Base-by-base conservation (phyloP, 2,797 vertebrate species). In the Lithobates sylvaticus region DNA sequence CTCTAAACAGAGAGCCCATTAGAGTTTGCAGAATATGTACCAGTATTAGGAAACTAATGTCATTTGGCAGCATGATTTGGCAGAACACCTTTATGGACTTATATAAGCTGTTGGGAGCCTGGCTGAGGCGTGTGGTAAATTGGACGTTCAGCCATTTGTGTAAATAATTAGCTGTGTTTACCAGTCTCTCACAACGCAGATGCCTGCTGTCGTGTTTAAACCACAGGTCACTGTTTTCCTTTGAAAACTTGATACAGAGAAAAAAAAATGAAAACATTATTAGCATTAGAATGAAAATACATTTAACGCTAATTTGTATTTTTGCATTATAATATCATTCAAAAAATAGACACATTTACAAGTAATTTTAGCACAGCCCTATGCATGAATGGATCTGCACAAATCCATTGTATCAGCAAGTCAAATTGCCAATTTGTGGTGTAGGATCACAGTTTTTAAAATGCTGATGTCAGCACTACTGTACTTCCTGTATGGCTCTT, bases 111-210 rank as follows among this genome's bases (percentile, higher is more conserved):
- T 44, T 18, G 36, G 79, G 70, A 74, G n/a, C 42, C 69, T 85
- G 77, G 84, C 84, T 18, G 3, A 12, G 36, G 64, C 12, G 34
- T 76, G 65, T 67, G 78, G 64, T 81, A 69, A n/a, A 86, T 69
- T 76, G 72, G 84, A 76, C 68, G 58, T 86, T 81, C 71, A 81
- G 78, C 54, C 84, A 76, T 81, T 69, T 86, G 36, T 86, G 78
- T 78, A 86, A 76, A 86, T 76, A 86, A 85, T 85, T 85, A 85
- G 54, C 58, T 47, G 39, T 75, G 77, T 80, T 85, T 85, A 80
- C 67, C 61, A 75, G 61, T 67, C 84, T 67, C 69, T 85, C 29
- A 34, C 84, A 32, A 9, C n/a, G 44, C 58, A 74, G 70, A 85
- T 73, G 76, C 58, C 84, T 64, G 84, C 84, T 85, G 84, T 79